Evolutionary conservation across 2,113 vertebrate genomes (phyloP), one percentile per base, ranked within the genome.

Genomic region (Paraplagusia blochii): DNA sequence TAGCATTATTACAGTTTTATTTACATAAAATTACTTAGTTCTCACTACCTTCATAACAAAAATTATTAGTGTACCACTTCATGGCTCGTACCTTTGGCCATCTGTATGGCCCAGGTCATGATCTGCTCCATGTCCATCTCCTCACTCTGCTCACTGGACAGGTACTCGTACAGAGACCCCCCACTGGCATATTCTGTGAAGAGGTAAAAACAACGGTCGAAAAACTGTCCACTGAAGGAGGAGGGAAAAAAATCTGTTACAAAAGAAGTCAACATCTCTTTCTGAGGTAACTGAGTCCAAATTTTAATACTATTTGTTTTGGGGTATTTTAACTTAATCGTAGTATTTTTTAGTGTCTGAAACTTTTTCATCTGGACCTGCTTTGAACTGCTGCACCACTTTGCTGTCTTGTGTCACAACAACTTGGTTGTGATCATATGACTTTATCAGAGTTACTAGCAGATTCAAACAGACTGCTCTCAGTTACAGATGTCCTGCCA

Each of bases 101-200:
- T 96, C 49, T 99, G 94, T 29, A 93, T 94, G 81, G 95, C 93
- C 96, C 96, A 98, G 1, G 93, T 93, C 95, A 99, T 97, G 52
- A 99, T 94, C 70, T 98, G 95, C 67, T 92, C 93, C 94, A 99
- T 98, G 85, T 98, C 93, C 94, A 99, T 98, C 80, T 98, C 93
- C 81, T 99, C 95, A 81, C 96, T 98, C 87, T 94, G 92, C 76
- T 93, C 92, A 77, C 96, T 98, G 80, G 96, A 96, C 63, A 99
- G 93, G 81, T 94, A 99, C 79, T 99, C 96, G 79, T 97, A 99
- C 35, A 99, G 87, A 63, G 95, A 98, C 14, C 96, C 96, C 72
- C 90, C 90, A 63, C 90, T 93, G 56, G 96, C 95, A 85, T 94
- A 99, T 82, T 99, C 96, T 98, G 73, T 7, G 58, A 74, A 59